Base-by-base conservation (phyloP, 2,113 vertebrate species). In the Anguilla rostrata region DNA sequence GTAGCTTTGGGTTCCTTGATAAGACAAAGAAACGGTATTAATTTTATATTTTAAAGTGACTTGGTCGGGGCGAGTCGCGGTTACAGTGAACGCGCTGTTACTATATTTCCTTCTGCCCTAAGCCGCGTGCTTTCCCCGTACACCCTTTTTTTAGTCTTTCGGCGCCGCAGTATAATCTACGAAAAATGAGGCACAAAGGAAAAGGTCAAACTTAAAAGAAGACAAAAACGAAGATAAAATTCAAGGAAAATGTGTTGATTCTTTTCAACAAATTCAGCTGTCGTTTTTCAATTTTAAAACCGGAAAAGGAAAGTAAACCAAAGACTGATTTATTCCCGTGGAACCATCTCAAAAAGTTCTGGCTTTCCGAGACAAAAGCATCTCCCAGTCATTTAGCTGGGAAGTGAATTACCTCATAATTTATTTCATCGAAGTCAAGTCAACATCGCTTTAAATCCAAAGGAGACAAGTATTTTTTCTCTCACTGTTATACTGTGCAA, bases 391-490 rank as follows among this genome's bases (percentile, higher is more conserved):
- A 82, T 88, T 81, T 53, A 89, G 83, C 63, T 80, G 85, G 91
- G 89, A 93, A 94, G 87, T 91, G 75, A 95, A 93, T 94, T 93
- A 96, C 94, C 94, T 96, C 94, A 92, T 91, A 87, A 90, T 93
- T 94, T 94, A 91, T 91, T 91, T 87, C 88, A 91, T 86, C 86
- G 94, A 91, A 91, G 34, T 34, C 34, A 92, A 91, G 85, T 89
- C 91, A 89, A 87, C 86, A 92, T 41, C 88, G 89, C 83, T 39
- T 89, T 88, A 91, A 87, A 91, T 92, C 90, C 92, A 94, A 94
- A 95, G 95, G 92, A 94, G 92, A 92, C 84, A 89, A 90, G 75
- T 89, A 89, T 78, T 78, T 86, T 75, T 1, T 89, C 34, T 34
- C 34, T 86, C 78, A n/a, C 39, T 86, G 43, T 81, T 20, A 40